A percentile compares a stretch with the other conserved stretches of the same genome.
These are phyloP conservation scores for Rostrhamus sociabilis DNA, from an alignment of 2,797 vertebrate species.

Conservation along the genomic window DNA sequence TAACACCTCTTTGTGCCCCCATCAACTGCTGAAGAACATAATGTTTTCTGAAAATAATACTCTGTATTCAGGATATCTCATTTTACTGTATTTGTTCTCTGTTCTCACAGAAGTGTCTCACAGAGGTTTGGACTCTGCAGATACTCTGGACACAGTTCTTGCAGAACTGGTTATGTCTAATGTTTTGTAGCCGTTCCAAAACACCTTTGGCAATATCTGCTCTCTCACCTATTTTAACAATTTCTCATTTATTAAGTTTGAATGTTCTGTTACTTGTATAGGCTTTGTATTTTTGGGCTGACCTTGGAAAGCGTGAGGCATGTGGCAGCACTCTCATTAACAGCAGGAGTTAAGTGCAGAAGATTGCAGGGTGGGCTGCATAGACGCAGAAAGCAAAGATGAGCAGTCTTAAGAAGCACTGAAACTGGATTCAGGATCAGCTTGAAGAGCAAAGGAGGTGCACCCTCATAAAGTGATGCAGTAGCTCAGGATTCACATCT, in stretches of 20 bases:
- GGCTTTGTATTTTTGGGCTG: not conserved
- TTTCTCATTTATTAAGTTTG: slow-evolving; percentile 30
- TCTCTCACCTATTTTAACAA: not conserved
- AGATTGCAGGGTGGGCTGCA: not conserved
- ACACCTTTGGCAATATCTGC: slow-evolving; percentile 3
- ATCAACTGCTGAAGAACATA: not conserved
- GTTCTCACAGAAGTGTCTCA: slow-evolving; percentile 6
- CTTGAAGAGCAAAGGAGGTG: not conserved
- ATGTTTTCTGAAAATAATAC: slow-evolving; percentile 43
- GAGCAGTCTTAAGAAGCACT: not conserved
- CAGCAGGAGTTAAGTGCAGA: not conserved
- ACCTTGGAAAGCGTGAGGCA: not conserved
- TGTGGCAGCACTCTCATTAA: not conserved
- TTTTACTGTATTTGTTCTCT: slow-evolving; percentile 15
- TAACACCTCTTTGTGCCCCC: not conserved
- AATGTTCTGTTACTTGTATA: not conserved
- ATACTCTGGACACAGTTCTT: slow-evolving; percentile 45
- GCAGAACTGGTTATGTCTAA: slow-evolving; percentile 64
- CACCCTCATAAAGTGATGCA: not conserved
- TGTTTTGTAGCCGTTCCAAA: slow-evolving; percentile 51
- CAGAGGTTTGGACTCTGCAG: not conserved
- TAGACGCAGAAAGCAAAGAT: not conserved
- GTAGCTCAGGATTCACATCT: not conserved
- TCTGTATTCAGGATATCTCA: slow-evolving; percentile 38
- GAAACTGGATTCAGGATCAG: not conserved